phyloP scores from a whole-genome alignment of 2,113 vertebrate species.

The Charina bottae region DNA sequence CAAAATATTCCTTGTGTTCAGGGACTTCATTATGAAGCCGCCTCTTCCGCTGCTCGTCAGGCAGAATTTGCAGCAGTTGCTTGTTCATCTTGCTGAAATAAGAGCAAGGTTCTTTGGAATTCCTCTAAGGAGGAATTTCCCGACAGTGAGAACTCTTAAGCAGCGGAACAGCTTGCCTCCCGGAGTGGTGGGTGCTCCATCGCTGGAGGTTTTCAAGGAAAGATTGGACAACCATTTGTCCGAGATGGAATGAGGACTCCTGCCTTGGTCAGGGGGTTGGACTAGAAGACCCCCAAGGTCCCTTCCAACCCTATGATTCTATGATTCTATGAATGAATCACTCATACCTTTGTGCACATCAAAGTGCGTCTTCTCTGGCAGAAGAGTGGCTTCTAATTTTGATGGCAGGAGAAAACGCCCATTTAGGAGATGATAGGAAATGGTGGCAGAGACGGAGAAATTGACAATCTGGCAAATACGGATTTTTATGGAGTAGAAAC shows the following conservation, averaged over 20 bases:
- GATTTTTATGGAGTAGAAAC: neutral
- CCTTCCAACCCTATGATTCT: too few species aligned
- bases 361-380: neutral
- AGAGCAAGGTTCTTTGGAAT: neutral
- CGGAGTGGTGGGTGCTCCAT: too few species aligned
- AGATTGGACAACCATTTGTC: too few species aligned
- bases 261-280: too few species aligned
- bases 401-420: neutral
- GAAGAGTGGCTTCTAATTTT: neutral
- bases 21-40: neutral
- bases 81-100: neutral
- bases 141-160: too few species aligned
- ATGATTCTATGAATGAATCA: too few species aligned
- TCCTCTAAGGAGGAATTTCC: too few species aligned
- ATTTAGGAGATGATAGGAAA: neutral
- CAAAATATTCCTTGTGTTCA: neutral
- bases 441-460: neutral
- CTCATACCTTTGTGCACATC: neutral
- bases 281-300: too few species aligned
- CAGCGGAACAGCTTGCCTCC: too few species aligned
- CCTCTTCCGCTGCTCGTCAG: neutral
- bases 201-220: too few species aligned
- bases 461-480: neutral
- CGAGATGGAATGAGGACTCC: too few species aligned
- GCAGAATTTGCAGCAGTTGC: neutral